Conservation (phyloP, 2,113 vertebrate genomes). For the Oophaga pumilio region DNA sequence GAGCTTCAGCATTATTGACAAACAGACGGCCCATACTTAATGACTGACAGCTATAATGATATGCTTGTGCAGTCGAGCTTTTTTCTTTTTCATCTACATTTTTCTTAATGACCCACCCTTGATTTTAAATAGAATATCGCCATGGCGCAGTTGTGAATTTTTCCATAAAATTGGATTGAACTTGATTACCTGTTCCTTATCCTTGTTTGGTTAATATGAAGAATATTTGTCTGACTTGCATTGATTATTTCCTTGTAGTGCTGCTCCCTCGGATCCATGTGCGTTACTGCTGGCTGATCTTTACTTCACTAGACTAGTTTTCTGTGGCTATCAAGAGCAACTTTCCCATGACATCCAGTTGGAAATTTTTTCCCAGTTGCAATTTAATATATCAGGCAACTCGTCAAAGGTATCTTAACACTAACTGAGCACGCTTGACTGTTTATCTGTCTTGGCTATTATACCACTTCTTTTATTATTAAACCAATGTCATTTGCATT, state of each 20-base stretch:
- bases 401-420: conserved; percentile 80
- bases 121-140: too few species aligned
- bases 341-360: conserved; percentile 81
- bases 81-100: neutral
- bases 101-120: too few species aligned
- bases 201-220: neutral
- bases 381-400: conserved; percentile 86
- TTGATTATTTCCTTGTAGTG: conserved; percentile 69
- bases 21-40: neutral
- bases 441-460: too few species aligned
- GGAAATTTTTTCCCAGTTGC: conserved; percentile 80
- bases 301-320: conserved; percentile 85
- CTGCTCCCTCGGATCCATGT: conserved; percentile 82
- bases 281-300: conserved; percentile 87
- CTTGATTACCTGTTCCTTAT: neutral
- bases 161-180: neutral
- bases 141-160: neutral
- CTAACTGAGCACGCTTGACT: neutral
- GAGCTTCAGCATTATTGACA: neutral
- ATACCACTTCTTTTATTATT: too few species aligned
- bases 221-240: neutral
- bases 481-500: too few species aligned
- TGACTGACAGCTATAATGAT: neutral
- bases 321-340: conserved; percentile 81
- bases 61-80: neutral